Evolutionary conservation across 2,888 invertebrate genomes (phyloP).

Genomic region (Xestia sexstrigata): DNA sequence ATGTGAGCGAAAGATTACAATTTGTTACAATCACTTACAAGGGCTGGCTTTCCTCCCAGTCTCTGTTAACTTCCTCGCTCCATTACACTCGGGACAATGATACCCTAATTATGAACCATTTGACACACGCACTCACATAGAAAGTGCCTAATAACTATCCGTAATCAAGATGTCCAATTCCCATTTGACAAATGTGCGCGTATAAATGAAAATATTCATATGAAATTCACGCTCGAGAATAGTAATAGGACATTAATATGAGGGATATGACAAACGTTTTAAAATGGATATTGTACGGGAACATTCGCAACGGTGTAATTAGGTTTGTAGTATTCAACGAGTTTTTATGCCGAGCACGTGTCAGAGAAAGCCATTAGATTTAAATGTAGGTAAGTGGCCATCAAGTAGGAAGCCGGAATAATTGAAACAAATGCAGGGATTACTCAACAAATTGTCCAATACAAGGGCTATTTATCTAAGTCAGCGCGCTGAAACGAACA

Average conservation of each 20-base stretch:
- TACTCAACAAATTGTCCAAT: constrained; percentile 90
- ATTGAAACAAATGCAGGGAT: constrained; percentile 90
- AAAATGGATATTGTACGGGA: constrained; percentile 72
- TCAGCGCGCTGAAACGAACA: constrained; percentile 81
- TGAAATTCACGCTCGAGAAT: constrained; percentile 71
- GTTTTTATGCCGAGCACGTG: constrained; percentile 84
- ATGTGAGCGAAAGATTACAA: constrained; percentile 83
- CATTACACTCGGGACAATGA: constrained; percentile 87
- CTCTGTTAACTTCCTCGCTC: constrained; percentile 76
- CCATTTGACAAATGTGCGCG: constrained; percentile 63
- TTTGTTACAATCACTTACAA: constrained; percentile 87
- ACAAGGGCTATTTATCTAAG: constrained; percentile 89
- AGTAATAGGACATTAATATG: constrained; percentile 72
- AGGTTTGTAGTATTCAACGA: constrained; percentile 68
- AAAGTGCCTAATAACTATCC: constrained; percentile 79
- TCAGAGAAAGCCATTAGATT: constrained; percentile 75
- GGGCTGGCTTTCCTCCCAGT: constrained; percentile 73
- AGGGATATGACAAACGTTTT: constrained; percentile 73
- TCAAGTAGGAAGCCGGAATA: constrained; percentile 86
- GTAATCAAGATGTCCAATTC: constrained; percentile 79
- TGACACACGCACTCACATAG: constrained; percentile 82
- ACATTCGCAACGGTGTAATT: constrained; percentile 74
- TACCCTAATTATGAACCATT: constrained; percentile 88
- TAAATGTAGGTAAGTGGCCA: constrained; percentile 81
- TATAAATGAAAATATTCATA: constrained; percentile 63